Base-by-base conservation (phyloP, 2,888 invertebrate genomes). In the Pristionchus mayeri region DNA sequence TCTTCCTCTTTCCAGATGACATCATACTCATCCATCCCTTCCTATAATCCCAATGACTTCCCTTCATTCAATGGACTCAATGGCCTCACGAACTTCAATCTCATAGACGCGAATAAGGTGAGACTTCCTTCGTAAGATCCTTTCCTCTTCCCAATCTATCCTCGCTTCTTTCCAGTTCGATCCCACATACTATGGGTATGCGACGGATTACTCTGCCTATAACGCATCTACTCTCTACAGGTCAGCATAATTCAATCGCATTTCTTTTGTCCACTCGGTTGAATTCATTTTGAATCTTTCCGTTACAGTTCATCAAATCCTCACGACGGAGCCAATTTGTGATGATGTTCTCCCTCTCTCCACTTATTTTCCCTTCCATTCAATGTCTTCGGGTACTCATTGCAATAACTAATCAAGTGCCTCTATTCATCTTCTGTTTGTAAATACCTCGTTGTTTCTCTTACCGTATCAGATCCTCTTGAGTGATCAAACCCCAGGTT, bases 281-380 rank as follows among this genome's bases (percentile, higher is more conserved):
- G 50, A 24, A 6, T 48, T 16, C 34, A 3, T 3, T 9, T 30
- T 30, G 7, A 4, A 60, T 60, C 27, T 60, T 3, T 27, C 3
- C 27, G 40, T 90, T 90, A 86, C 86, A 90, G 91, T 87, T 88
- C 89, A 21, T 87, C 86, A 54, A 90, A 90, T 84, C 90, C 90
- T 48, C 89, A 89, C 82, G 89, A 90, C 24, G 90, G 89, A 27
- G 89, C 90, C 16, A 91, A 91, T 82, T 87, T 90, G 37, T 90
- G 84, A 90, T 52, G 48, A 13, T 48, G 30, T n/a, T n/a, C n/a
- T 18, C 37, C 30, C 24, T 80, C 18, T 24, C 54, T 71, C n/a
- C 76, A 80, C 50, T 37, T 44, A 63, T n/a, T 44, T 71, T 60
- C 30, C 44, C 44, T 54, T 60, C 79, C 48, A 40, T 37, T n/a